phyloP scores from a whole-genome alignment of 2,797 vertebrate species.

The Zalophus californianus region DNA sequence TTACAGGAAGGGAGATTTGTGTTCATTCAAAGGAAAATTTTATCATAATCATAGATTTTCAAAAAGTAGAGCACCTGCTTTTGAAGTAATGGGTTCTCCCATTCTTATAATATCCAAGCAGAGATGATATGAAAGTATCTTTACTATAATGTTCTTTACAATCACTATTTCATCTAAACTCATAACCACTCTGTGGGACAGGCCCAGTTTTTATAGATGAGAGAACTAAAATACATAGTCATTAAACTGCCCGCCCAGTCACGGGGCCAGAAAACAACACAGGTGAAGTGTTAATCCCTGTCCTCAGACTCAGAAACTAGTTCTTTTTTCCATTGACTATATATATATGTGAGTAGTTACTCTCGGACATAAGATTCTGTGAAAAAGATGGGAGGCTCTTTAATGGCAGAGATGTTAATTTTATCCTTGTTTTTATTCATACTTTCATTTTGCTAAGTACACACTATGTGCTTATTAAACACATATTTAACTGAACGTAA shows the following conservation, averaged over 20 bases:
- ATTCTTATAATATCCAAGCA: neutral
- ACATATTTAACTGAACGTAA: neutral
- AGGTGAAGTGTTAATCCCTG: neutral
- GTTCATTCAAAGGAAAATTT: neutral
- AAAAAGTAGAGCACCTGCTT: neutral
- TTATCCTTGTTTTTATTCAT: neutral
- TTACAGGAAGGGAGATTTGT: neutral
- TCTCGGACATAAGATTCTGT: neutral
- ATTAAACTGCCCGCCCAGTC: neutral
- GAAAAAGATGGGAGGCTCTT: neutral
- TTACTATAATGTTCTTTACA: neutral
- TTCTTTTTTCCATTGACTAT: neutral
- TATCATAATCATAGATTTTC: neutral
- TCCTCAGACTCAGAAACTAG: neutral
- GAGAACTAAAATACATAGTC: neutral
- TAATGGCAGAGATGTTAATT: neutral
- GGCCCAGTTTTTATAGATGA: neutral
- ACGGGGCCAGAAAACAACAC: neutral
- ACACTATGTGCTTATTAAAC: neutral
- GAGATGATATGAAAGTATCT: neutral
- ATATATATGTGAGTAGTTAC: neutral
- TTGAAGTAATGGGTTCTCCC: neutral
- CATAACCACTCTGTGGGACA: neutral
- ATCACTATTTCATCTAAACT: neutral
- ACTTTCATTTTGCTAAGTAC: neutral